These are phyloP conservation scores for Nicator chloris DNA, from an alignment of 2,113 vertebrate species.

Conservation along the genomic window DNA sequence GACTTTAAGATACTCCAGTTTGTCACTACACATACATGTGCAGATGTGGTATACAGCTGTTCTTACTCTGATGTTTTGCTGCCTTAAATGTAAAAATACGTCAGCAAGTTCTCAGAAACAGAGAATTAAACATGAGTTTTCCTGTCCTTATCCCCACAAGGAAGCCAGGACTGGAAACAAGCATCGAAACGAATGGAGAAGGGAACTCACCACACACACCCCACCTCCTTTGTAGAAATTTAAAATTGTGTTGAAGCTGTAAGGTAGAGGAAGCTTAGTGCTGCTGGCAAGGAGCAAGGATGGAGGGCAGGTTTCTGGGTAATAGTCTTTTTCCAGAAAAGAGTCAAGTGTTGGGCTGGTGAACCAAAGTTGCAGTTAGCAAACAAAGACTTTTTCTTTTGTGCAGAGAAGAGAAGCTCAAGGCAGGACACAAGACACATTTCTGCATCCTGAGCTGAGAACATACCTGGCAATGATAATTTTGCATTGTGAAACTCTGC, in stretches of 20 bases:
- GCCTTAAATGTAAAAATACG: not conserved
- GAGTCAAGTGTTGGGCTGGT: not conserved
- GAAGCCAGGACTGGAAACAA: not conserved
- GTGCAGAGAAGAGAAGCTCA: rapidly evolving
- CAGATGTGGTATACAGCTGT: not conserved
- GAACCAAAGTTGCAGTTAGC: not conserved
- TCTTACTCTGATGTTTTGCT: not conserved
- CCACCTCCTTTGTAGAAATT: not conserved
- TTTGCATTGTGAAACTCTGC: not conserved
- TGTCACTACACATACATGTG: not conserved
- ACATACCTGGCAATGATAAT: not conserved
- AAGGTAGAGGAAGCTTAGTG: not conserved
- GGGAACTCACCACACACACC: rapidly evolving
- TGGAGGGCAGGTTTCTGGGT: not conserved
- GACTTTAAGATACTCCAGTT: not conserved
- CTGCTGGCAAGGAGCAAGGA: not conserved
- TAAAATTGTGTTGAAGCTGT: not conserved
- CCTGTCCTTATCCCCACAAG: not conserved
- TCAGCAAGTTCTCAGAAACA: not conserved
- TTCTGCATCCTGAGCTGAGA: not conserved
- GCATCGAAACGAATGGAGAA: not conserved
- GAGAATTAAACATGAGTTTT: not conserved
- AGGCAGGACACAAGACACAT: not conserved
- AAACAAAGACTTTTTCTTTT: not conserved
- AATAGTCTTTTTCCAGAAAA: not conserved